phyloP scores from a whole-genome alignment of 2,797 vertebrate genomes.

The Sebastes flavidus region DNA sequence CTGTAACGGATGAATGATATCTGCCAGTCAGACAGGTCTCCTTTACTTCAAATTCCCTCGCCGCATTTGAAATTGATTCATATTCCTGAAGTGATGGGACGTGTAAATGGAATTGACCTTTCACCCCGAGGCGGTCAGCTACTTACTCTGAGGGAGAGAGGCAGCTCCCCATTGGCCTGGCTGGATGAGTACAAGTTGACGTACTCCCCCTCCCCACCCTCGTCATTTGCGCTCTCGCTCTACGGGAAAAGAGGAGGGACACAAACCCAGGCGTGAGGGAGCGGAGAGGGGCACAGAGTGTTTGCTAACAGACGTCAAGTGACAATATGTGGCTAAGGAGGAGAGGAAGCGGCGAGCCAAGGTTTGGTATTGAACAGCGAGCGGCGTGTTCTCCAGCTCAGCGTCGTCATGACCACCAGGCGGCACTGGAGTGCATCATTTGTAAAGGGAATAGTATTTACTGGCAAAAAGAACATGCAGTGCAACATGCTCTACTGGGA shows the following conservation, averaged over 20 bases:
- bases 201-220: conserved; percentile 93
- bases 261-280: conserved; percentile 69
- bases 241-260: conserved; percentile 87
- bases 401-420: conserved; percentile 61
- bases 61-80: conserved; percentile 54
- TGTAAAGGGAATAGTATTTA: conserved; percentile 35
- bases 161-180: conserved; percentile 92
- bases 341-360: conserved; percentile 38
- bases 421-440: conserved; percentile 63
- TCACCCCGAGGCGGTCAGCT: conserved; percentile 69
- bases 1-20: conserved; percentile 12
- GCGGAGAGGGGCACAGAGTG: conserved; percentile 67
- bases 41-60: not conserved
- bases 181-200: conserved; percentile 95
- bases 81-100: conserved; percentile 51
- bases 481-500: conserved; percentile 64
- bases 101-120: conserved; percentile 68
- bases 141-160: conserved; percentile 92
- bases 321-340: conserved; percentile 37
- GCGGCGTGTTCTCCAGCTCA: not conserved
- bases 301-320: conserved; percentile 34
- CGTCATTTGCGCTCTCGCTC: conserved; percentile 93
- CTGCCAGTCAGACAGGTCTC: conserved; percentile 1
- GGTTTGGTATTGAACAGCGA: conserved; percentile 16
- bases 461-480: conserved; percentile 68